Percentiles rank a stretch among this genome's conserved stretches.
These are phyloP conservation scores for Apocrypta bakeri DNA, from an alignment of 1,140 invertebrate species.

Conservation along the genomic window DNA sequence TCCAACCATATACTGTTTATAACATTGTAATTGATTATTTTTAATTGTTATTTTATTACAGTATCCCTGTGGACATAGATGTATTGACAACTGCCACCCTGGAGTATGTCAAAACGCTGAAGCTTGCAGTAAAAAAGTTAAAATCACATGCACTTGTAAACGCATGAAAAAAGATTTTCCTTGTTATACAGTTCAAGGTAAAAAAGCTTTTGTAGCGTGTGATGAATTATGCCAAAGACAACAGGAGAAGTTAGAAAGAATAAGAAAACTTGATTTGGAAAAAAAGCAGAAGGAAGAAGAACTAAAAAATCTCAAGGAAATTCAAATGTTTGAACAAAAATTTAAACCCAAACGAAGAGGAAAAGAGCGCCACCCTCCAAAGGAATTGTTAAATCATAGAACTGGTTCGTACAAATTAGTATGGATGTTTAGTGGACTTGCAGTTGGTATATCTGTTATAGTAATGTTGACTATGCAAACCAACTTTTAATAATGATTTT, in stretches of 20 bases:
- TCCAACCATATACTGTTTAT: no score
- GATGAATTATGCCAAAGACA: constrained; percentile 78
- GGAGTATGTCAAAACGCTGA: constrained; percentile 82
- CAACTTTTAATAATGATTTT: neutral
- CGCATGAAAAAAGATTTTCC: constrained; percentile 85
- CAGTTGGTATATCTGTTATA: neutral
- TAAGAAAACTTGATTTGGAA: constrained; percentile 74
- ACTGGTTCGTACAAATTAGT: constrained; percentile 19
- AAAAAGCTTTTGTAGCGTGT: constrained; percentile 76
- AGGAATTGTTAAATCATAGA: constrained; percentile 30
- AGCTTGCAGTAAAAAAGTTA: constrained; percentile 86
- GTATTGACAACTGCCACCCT: constrained; percentile 84
- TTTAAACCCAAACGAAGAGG: constrained; percentile 78
- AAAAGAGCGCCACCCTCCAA: constrained; percentile 62
- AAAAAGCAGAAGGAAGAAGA: constrained; percentile 78
- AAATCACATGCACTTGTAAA: constrained; percentile 85
- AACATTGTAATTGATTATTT: no score
- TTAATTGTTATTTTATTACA: constrained; percentile 57
- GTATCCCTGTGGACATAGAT: constrained; percentile 80
- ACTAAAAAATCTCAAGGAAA: constrained; percentile 79
- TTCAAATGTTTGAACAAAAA: constrained; percentile 84
- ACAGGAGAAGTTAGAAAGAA: constrained; percentile 74
- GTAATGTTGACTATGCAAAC: constrained; percentile 21
- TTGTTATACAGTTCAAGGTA: constrained; percentile 79
- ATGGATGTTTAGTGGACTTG: constrained; percentile 8